Evolutionary conservation across 2,888 invertebrate genomes (phyloP).

Genomic region (Nebria brevicollis): DNA sequence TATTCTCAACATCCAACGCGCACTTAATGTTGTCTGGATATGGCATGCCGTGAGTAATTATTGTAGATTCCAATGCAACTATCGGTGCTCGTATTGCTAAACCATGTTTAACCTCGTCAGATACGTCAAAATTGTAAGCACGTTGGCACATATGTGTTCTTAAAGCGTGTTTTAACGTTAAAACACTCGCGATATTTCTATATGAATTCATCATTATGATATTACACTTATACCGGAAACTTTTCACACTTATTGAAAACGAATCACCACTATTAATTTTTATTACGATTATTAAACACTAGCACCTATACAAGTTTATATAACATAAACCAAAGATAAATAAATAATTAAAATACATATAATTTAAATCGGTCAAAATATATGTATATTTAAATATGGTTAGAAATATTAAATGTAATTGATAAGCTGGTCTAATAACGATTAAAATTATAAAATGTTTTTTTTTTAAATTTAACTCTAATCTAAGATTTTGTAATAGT

Average conservation of each 20-base stretch:
- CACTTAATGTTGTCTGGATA: constrained; percentile 90
- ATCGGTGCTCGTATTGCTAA: constrained; percentile 74
- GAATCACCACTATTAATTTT: not conserved
- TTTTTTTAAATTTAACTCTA: too few species aligned
- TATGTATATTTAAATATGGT: too few species aligned
- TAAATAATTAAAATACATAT: too few species aligned
- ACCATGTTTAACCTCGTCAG: constrained; percentile 74
- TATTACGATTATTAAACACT: too few species aligned
- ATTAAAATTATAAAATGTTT: too few species aligned
- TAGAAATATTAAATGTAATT: too few species aligned
- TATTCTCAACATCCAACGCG: constrained; percentile 82
- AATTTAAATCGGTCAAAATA: too few species aligned
- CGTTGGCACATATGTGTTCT: constrained; percentile 51
- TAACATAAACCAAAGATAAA: too few species aligned
- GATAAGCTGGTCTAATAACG: too few species aligned
- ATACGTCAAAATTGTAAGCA: constrained; percentile 60
- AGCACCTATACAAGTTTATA: too few species aligned
- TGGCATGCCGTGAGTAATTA: constrained; percentile 98
- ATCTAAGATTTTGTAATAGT: too few species aligned
- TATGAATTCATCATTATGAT: not conserved
- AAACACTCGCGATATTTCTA: not conserved
- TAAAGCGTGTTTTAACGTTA: not conserved
- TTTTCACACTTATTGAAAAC: not conserved
- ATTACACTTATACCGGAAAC: not conserved
- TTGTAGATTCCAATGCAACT: constrained; percentile 96